These are phyloP conservation scores for Mormyrus proboscirostris DNA, from an alignment of 2,797 vertebrate genomes.

Conservation along the genomic window DNA sequence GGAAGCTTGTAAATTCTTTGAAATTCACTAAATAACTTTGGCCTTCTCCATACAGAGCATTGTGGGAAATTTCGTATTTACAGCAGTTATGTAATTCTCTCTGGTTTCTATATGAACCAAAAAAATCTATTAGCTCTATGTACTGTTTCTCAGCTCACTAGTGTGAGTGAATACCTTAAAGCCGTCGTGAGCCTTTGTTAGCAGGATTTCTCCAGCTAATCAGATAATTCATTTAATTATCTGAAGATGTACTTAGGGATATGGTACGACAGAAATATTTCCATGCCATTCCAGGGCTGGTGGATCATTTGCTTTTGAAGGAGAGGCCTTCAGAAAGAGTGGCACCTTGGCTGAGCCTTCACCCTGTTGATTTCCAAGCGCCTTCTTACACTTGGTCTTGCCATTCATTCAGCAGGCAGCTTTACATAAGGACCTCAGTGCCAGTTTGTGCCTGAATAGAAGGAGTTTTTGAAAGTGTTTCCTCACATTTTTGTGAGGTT, in stretches of 20 bases:
- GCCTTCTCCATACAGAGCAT: neutral
- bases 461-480: neutral
- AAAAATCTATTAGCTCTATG: neutral
- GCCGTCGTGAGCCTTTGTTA: neutral
- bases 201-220: slow-evolving; percentile 1
- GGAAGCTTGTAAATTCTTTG: neutral
- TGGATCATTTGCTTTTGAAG: neutral
- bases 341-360: neutral
- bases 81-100: neutral
- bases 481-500: neutral
- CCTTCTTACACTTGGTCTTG: neutral
- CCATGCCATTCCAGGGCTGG: neutral
- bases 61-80: neutral
- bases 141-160: neutral
- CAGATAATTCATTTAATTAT: slow-evolving; percentile 7
- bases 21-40: neutral
- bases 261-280: neutral
- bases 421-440: neutral
- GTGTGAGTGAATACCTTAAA: neutral
- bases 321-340: neutral
- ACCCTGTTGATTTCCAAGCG: neutral
- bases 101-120: neutral
- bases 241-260: neutral
- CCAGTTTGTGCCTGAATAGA: neutral
- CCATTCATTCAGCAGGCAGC: neutral